These are phyloP conservation scores for Gavialis gangeticus DNA, from an alignment of 2,113 vertebrate genomes.

Conservation along the genomic window DNA sequence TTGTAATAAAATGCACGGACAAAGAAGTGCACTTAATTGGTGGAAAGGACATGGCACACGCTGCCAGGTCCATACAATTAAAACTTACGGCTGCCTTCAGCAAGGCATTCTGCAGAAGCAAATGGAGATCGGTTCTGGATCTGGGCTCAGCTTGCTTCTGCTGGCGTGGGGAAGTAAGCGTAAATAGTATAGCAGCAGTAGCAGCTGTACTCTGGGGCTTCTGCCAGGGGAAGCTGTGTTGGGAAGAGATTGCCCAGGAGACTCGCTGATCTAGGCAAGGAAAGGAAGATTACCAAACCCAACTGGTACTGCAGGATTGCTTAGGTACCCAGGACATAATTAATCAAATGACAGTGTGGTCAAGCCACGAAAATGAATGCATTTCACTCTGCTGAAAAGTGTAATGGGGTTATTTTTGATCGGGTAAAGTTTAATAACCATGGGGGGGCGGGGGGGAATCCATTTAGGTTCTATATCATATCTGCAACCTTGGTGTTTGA, in stretches of 20 bases:
- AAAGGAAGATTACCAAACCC: conserved; percentile 13
- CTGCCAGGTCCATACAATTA: background rate
- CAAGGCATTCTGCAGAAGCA: background rate
- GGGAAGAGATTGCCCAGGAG: conserved; percentile 8
- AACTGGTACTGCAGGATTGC: background rate
- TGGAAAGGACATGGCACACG: background rate
- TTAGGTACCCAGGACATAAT: background rate
- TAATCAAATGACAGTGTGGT: background rate
- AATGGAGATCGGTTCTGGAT: background rate
- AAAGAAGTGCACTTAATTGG: background rate
- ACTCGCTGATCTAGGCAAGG: background rate
- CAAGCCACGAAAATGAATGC: background rate
- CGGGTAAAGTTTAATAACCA: background rate
- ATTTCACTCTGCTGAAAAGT: background rate
- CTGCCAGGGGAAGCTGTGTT: conserved; percentile 15
- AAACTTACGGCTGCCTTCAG: background rate
- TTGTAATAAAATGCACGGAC: background rate
- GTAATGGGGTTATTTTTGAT: background rate
- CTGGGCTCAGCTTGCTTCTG: background rate
- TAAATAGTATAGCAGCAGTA: background rate
- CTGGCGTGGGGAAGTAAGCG: background rate
- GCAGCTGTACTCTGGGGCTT: conserved; percentile 35
- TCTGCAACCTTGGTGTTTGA: fast-evolving
- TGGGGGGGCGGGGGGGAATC: background rate
- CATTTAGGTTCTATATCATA: conserved; percentile 2